Evolutionary conservation across 2,797 vertebrate species (phyloP).

Genomic region (Liparis tanakae): DNA sequence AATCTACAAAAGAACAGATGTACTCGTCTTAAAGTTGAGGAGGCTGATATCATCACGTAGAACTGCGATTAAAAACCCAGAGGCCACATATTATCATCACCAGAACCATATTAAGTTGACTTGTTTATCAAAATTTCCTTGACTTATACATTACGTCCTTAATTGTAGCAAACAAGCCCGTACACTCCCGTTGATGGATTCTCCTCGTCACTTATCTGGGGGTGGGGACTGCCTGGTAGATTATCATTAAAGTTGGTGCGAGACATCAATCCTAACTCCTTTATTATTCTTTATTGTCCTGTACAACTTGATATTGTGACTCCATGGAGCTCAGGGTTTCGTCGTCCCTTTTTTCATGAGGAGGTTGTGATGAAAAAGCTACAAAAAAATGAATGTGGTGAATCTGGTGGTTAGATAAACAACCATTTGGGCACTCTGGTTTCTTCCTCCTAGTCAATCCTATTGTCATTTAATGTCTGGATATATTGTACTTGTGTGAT

Average conservation of each 20-base stretch:
- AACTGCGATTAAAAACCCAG: background rate
- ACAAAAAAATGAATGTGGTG: too few relatives aligned
- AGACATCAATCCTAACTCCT: constrained; percentile 24
- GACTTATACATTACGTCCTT: background rate
- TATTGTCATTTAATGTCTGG: too few relatives aligned
- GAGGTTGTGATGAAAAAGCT: background rate
- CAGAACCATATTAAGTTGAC: background rate
- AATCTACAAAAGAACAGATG: constrained; percentile 21
- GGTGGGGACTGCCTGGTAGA: constrained; percentile 22
- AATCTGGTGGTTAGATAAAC: too few relatives aligned
- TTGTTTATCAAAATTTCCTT: constrained; percentile 27
- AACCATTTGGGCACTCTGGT: too few relatives aligned
- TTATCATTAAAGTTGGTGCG: constrained; percentile 31
- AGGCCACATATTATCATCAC: background rate
- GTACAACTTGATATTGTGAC: constrained; percentile 2
- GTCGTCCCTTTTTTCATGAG: background rate
- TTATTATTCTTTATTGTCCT: constrained; percentile 17
- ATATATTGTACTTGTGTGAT: too few relatives aligned
- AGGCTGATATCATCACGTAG: background rate
- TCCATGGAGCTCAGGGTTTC: background rate
- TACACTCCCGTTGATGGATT: constrained; percentile 39
- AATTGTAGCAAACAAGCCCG: constrained; percentile 15
- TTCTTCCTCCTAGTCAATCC: too few relatives aligned
- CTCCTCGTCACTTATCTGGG: constrained; percentile 14
- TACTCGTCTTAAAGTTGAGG: background rate